Evolutionary conservation across 2,113 vertebrate genomes (phyloP).

Genomic region (Cromileptes altivelis): DNA sequence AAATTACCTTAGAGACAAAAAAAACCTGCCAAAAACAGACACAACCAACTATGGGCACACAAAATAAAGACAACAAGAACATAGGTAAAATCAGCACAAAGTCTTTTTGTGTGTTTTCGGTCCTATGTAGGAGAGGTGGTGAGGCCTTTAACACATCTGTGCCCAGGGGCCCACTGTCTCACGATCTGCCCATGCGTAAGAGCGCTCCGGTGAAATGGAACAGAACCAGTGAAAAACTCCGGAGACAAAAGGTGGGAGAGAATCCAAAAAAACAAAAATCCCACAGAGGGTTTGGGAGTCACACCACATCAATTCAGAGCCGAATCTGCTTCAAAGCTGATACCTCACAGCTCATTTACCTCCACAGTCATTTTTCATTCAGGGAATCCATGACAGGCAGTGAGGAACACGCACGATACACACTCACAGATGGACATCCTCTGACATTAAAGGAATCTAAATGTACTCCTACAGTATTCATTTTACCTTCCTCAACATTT

Average conservation of each 20-base stretch:
- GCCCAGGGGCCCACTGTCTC: too few relatives aligned
- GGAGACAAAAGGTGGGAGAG: slow-evolving; percentile 45
- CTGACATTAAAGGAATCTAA: slow-evolving; percentile 27
- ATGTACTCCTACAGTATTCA: slow-evolving; percentile 24
- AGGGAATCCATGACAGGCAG: slow-evolving; percentile 56
- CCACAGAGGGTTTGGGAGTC: slow-evolving; percentile 55
- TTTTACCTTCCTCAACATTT: slow-evolving; percentile 19
- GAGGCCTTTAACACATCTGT: too few relatives aligned
- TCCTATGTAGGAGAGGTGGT: too few relatives aligned
- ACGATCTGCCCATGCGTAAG: background rate
- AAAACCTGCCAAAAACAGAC: too few relatives aligned
- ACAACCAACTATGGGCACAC: too few relatives aligned
- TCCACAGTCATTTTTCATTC: slow-evolving; percentile 67
- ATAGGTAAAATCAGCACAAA: too few relatives aligned
- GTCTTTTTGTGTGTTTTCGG: background rate
- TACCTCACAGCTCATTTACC: slow-evolving; percentile 78
- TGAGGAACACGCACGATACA: slow-evolving; percentile 43
- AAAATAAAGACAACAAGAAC: too few relatives aligned
- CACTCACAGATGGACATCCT: slow-evolving; percentile 45
- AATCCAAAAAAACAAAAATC: slow-evolving; percentile 26
- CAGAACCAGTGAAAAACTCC: slow-evolving; percentile 39
- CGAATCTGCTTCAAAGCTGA: slow-evolving; percentile 64
- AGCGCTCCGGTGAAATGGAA: slow-evolving; percentile 21
- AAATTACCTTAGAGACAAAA: too few relatives aligned
- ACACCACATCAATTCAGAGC: slow-evolving; percentile 74